A percentile compares a stretch with the other conserved stretches of the same genome.
Evolutionary conservation across 2,888 invertebrate genomes (phyloP).

Genomic region (Patella pellucida): DNA sequence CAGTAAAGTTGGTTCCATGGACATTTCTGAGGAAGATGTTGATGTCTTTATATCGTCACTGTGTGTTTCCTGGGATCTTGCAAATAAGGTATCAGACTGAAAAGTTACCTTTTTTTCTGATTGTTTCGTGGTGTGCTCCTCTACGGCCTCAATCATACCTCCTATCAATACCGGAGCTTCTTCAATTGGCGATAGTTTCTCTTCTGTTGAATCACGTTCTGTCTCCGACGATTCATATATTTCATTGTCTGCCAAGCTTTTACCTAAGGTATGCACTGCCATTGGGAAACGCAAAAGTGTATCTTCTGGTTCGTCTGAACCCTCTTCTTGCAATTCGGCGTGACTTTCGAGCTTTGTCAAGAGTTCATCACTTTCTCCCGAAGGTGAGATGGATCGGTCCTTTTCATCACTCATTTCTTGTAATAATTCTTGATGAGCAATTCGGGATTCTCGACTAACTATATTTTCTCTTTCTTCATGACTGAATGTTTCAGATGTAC

Average conservation of each 20-base stretch:
- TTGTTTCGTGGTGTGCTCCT: conserved; percentile 35
- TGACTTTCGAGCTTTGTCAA: conserved; percentile 54
- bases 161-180: conserved; percentile 52
- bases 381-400: conserved; percentile 63
- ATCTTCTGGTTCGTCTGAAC: conserved; percentile 19
- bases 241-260: conserved; percentile 56
- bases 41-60: conserved; percentile 66
- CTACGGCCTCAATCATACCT: conserved; percentile 46
- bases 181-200: conserved; percentile 61
- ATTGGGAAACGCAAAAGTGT: conserved; percentile 43
- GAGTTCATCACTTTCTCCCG: conserved; percentile 60
- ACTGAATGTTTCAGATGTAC: conserved; percentile 3
- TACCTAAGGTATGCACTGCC: conserved; percentile 52
- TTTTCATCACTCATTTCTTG: conserved; percentile 59
- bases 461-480: conserved; percentile 39
- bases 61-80: conserved; percentile 46
- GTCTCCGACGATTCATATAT: conserved; percentile 63
- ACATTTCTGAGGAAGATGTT: conserved; percentile 84
- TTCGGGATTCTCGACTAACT: conserved; percentile 57
- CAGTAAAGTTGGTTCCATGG: conserved; percentile 85
- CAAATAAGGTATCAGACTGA: conserved; percentile 47
- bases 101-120: conserved; percentile 59
- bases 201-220: conserved; percentile 62
- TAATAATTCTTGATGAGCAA: conserved; percentile 60
- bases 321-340: conserved; percentile 49